Base-by-base conservation (phyloP, 2,888 invertebrate species). In the Nomada hirtipes region DNA sequence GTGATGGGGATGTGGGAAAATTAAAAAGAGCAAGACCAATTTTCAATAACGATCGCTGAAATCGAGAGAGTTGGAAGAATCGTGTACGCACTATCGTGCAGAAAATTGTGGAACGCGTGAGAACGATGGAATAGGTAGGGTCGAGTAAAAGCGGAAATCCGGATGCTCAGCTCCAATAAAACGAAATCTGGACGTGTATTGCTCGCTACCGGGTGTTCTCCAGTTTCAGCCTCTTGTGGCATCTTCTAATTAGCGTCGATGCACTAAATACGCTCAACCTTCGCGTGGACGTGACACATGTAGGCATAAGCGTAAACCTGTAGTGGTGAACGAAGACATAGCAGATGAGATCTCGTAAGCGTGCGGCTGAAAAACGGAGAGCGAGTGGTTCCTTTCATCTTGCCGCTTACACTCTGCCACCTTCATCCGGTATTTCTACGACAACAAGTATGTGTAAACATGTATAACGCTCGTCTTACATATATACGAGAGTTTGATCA, bases 351-450 rank as follows among this genome's bases (percentile, higher is more conserved):
- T 76, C 76, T 81, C 73, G 81, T 85, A 76, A 85, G 82, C 82
- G 85, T 81, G 84, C 83, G 80, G 76, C 50, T 63, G 74, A 82
- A 81, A 74, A 82, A 79, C 77, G 26, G 1, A 2, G 52, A 79
- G 57, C 55, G 64, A 82, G 79, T 68, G 77, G 69, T 74, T 52
- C 61, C 89, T 90, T 89, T 90, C 78, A 89, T 90, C 89, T 89
- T n/a, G 84, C 89, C 90, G 90, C 76, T 50, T 29, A 70, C 57
- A 36, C 60, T 71, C 64, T 55, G 68, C 72, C 82, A 73, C 68
- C 71, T 82, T 67, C 65, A 20, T 3, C 23, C 23, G 36, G 11
- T 65, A 55, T 53, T 76, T 68, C 47, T 52, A 59, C 68, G 15
- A 11, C 36, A 59, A n/a, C 20, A 44, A 55, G 59, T 55, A 36